Evolutionary conservation across 2,888 invertebrate genomes (phyloP).

Genomic region (Coleophora deauratella): DNA sequence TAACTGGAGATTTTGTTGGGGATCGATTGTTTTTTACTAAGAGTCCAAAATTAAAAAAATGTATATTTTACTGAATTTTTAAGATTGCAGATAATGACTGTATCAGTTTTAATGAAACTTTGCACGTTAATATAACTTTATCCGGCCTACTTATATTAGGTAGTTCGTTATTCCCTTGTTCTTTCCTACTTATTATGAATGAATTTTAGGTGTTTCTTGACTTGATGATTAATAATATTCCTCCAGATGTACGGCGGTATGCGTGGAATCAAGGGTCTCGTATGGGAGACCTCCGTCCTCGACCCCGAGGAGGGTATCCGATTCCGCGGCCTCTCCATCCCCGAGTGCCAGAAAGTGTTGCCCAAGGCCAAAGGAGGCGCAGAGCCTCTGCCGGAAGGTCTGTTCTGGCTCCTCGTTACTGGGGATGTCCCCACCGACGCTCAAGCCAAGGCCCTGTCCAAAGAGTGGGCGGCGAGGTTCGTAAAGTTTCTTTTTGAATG

Average conservation of each 20-base stretch:
- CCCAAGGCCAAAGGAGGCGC: constrained; percentile 80
- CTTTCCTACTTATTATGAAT: too few species aligned
- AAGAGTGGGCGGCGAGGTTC: constrained; percentile 84
- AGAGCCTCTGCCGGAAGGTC: constrained; percentile 85
- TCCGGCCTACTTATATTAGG: too few species aligned
- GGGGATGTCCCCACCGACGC: constrained; percentile 82
- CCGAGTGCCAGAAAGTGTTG: constrained; percentile 82
- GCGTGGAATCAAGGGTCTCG: constrained; percentile 95
- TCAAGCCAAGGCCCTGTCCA: constrained; percentile 81
- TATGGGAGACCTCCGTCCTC: constrained; percentile 95
- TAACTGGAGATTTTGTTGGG: too few species aligned
- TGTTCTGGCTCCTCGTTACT: constrained; percentile 86
- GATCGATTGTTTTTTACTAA: too few species aligned
- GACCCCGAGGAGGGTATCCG: constrained; percentile 97
- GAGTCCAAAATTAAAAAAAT: too few species aligned
- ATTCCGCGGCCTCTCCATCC: constrained; percentile 94
- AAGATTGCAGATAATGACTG: too few species aligned
- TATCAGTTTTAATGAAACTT: too few species aligned
- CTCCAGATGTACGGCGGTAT: constrained; percentile 92
- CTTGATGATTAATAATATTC: too few species aligned
- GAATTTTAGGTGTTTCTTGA: too few species aligned
- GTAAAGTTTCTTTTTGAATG: constrained; percentile 10
- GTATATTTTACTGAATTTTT: too few species aligned
- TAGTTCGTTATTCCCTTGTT: too few species aligned
- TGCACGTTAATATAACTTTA: too few species aligned